Percentiles rank a stretch among this genome's conserved stretches.
Evolutionary conservation across 53 echinoderm and acorn worm species (phyloP).

Genomic region (Antedon mediterranea): DNA sequence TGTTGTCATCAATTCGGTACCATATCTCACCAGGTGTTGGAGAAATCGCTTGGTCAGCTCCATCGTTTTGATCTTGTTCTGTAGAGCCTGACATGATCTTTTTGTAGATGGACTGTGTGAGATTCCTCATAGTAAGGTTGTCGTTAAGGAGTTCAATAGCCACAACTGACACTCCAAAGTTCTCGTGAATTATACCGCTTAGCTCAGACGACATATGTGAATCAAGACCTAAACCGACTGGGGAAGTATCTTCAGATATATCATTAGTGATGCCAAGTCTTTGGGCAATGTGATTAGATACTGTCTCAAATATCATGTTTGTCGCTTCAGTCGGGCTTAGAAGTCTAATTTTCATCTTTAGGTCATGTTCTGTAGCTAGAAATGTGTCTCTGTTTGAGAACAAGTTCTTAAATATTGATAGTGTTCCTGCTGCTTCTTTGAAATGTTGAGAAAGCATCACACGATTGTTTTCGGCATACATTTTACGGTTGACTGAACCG

Average conservation of each 20-base stretch:
- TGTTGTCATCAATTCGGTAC: slow-evolving; percentile 53
- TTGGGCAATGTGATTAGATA: slow-evolving; percentile 53
- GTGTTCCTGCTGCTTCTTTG: slow-evolving; percentile 53
- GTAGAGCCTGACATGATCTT: slow-evolving; percentile 42
- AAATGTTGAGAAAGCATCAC: slow-evolving; percentile 75
- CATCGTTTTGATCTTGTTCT: slow-evolving; percentile 23
- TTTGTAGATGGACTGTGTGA: slow-evolving; percentile 50
- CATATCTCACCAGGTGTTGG: slow-evolving; percentile 32
- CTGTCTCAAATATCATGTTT: slow-evolving; percentile 42
- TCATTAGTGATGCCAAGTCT: slow-evolving; percentile 64
- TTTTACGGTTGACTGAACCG: slow-evolving; percentile 48
- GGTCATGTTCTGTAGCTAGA: slow-evolving; percentile 60
- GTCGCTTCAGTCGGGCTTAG: slow-evolving; percentile 47
- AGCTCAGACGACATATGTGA: slow-evolving; percentile 94
- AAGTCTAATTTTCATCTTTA: slow-evolving; percentile 45
- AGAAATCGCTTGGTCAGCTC: slow-evolving; percentile 19
- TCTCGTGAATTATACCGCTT: slow-evolving; percentile 70
- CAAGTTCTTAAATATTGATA: slow-evolving; percentile 73
- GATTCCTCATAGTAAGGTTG: slow-evolving; percentile 40
- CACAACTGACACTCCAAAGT: slow-evolving; percentile 57
- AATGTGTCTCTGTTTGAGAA: slow-evolving; percentile 60
- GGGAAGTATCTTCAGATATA: slow-evolving; percentile 52
- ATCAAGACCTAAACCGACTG: slow-evolving; percentile 67
- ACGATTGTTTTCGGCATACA: slow-evolving; percentile 62
- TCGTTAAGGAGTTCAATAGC: slow-evolving; percentile 94